Evolutionary conservation across 2,113 vertebrate species (phyloP).

Genomic region (Origma solitaria): DNA sequence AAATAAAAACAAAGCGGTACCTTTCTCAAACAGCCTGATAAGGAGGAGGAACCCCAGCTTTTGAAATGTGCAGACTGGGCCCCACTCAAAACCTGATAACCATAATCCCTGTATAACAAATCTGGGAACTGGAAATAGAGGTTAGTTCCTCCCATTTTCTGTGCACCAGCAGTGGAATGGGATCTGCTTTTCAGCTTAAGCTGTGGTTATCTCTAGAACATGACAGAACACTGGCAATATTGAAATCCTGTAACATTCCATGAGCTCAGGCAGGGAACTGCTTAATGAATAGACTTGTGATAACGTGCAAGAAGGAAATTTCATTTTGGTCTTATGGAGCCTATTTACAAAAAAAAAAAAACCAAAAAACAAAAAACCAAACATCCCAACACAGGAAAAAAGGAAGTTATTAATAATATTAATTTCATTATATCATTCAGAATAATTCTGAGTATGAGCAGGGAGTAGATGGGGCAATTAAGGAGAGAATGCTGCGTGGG

Average conservation of each 20-base stretch:
- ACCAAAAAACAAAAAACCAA: background rate
- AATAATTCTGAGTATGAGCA: background rate
- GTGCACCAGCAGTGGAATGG: background rate
- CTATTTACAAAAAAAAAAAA: background rate
- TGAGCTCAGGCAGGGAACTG: background rate
- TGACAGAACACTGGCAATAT: fast-evolving
- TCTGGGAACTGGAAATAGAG: background rate
- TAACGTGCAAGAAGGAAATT: background rate
- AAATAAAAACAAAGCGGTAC: background rate
- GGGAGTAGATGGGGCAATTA: background rate
- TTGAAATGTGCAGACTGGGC: background rate
- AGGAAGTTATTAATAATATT: background rate
- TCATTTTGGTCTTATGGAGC: background rate
- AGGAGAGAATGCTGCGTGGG: background rate
- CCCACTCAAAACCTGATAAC: background rate
- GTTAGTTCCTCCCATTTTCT: background rate
- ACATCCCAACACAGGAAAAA: background rate
- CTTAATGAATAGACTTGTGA: background rate
- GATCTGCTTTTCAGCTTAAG: background rate
- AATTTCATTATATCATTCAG: background rate
- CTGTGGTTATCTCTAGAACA: background rate
- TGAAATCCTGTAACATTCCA: background rate
- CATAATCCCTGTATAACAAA: background rate
- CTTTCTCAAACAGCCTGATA: background rate
- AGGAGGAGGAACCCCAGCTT: background rate